Evolutionary conservation across 35 echinoderm and acorn worm species (phyloP).

Genomic region (Heliocidaris erythrogramma): DNA sequence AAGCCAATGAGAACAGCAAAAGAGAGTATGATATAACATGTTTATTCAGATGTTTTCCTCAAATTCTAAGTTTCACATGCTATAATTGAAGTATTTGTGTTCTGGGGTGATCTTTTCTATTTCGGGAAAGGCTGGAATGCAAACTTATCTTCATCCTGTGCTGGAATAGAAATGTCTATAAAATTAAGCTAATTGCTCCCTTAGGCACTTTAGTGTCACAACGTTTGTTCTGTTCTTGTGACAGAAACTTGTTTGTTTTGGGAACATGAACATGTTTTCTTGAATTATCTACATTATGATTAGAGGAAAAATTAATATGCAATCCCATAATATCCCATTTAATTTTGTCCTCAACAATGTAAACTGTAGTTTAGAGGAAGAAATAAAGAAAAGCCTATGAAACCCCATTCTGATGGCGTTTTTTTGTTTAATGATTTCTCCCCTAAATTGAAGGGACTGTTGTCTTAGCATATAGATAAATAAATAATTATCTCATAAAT

Average conservation of each 20-base stretch:
- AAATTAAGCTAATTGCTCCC: not conserved
- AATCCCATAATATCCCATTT: not conserved
- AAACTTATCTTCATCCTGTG: not conserved
- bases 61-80: not conserved
- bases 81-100: conserved; percentile 5
- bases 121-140: not conserved
- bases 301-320: not conserved
- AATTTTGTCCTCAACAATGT: too few relatives aligned
- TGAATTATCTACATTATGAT: not conserved
- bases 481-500: too few relatives aligned
- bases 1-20: too few relatives aligned
- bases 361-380: too few relatives aligned
- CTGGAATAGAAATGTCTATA: not conserved
- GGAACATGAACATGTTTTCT: not conserved
- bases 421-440: not conserved
- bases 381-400: too few relatives aligned
- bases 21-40: not conserved
- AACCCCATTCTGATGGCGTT: too few relatives aligned
- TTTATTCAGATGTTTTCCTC: not conserved
- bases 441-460: not conserved
- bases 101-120: not conserved
- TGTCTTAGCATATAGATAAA: too few relatives aligned
- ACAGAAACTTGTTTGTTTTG: not conserved
- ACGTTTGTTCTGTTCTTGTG: not conserved
- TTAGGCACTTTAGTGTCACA: not conserved